phyloP scores from a whole-genome alignment of 2,888 invertebrate genomes.

The Netelia melanura region DNA sequence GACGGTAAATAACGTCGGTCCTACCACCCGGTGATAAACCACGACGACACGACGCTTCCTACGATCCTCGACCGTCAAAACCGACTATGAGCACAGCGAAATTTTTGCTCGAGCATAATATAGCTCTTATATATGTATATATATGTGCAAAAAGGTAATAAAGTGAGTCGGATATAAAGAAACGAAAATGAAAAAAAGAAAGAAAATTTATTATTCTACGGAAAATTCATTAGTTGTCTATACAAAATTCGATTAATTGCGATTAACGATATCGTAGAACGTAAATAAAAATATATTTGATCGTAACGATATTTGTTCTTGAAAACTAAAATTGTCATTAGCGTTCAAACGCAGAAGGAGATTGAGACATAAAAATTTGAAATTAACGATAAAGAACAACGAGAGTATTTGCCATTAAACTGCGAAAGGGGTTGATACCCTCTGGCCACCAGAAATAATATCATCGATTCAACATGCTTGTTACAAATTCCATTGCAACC shows the following conservation, averaged over 20 bases:
- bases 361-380: no score
- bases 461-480: background rate
- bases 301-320: background rate
- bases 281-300: background rate
- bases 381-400: no score
- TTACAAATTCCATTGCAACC: background rate
- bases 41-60: conserved; percentile 51
- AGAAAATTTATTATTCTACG: background rate
- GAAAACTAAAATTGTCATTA: no score
- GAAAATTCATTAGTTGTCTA: background rate
- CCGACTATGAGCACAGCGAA: conserved; percentile 19
- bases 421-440: no score
- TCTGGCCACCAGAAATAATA: background rate
- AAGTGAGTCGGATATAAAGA: background rate
- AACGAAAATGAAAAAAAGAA: background rate
- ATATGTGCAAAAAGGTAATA: background rate
- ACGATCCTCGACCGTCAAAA: conserved; percentile 38
- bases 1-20: conserved; percentile 70
- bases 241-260: background rate
- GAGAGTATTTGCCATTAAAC: no score
- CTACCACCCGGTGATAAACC: conserved; percentile 62
- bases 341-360: no score
- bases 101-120: conserved; percentile 33
- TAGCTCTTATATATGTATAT: conserved; percentile 1
- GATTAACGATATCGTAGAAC: background rate